Evolutionary conservation across 2,888 invertebrate species (phyloP).

Genomic region (Hermodice carunculata): DNA sequence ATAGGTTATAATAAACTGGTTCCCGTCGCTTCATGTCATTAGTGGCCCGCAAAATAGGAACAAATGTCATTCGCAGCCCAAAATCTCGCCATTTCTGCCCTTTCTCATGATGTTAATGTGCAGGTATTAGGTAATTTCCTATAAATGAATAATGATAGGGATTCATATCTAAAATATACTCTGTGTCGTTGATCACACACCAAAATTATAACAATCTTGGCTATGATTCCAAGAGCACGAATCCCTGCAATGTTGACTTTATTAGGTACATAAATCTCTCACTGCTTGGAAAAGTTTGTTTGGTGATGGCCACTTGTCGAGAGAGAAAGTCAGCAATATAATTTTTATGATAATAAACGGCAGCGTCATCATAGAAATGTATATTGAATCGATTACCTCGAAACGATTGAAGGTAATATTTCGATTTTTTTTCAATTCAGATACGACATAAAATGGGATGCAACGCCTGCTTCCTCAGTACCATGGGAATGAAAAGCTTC

Average conservation of each 20-base stretch:
- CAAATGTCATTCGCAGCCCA: too few relatives aligned
- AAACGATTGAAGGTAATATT: neutral
- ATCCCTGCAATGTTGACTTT: neutral
- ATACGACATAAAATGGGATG: neutral
- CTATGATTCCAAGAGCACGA: neutral
- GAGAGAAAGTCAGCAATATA: neutral
- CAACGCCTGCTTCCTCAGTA: neutral
- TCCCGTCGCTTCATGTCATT: too few relatives aligned
- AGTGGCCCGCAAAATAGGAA: too few relatives aligned
- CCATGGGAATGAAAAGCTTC: neutral
- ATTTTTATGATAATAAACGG: neutral
- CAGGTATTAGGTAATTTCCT: too few relatives aligned
- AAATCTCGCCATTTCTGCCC: too few relatives aligned
- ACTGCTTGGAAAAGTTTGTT: too few relatives aligned
- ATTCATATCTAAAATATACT: too few relatives aligned
- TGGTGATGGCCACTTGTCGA: neutral
- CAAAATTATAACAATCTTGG: conserved; percentile 3
- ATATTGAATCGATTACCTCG: conserved; percentile 10
- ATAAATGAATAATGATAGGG: too few relatives aligned
- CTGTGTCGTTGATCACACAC: too few relatives aligned
- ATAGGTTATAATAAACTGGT: too few relatives aligned
- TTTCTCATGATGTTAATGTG: too few relatives aligned
- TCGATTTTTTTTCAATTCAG: neutral
- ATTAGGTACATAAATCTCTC: neutral
- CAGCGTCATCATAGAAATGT: neutral